Conservation (phyloP, 2,888 invertebrate genomes). For the Drosophila acutilabella region DNA sequence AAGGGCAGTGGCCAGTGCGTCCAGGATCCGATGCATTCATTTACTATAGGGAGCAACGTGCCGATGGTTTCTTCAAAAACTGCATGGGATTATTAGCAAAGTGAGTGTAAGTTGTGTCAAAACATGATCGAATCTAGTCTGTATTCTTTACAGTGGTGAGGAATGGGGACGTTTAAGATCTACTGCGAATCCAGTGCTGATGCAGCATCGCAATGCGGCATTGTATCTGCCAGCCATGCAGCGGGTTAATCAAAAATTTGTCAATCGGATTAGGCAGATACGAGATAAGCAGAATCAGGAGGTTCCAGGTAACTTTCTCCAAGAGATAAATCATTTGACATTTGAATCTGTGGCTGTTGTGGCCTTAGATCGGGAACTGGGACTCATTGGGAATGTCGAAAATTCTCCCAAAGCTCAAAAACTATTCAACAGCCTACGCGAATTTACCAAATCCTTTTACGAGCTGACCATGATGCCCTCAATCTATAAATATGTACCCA, state of each 20-base stretch:
- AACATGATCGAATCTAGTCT: constrained; percentile 27
- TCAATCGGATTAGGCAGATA: constrained; percentile 53
- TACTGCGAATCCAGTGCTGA: constrained; percentile 88
- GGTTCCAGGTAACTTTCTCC: constrained; percentile 85
- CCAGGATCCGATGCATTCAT: constrained; percentile 82
- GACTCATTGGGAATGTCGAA: constrained; percentile 46
- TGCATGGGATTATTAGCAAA: constrained; percentile 36
- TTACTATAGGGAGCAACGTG: constrained; percentile 81
- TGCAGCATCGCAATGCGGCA: constrained; percentile 87
- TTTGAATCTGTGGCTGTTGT: constrained; percentile 86
- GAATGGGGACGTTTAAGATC: constrained; percentile 88
- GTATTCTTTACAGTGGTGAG: constrained; percentile 85
- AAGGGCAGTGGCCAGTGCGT: constrained; percentile 85
- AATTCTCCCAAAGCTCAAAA: constrained; percentile 38
- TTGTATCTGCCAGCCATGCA: constrained; percentile 86
- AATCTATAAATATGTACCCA: constrained; percentile 68
- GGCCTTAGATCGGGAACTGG: constrained; percentile 84
- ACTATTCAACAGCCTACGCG: constrained; percentile 55
- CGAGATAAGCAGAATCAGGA: constrained; percentile 55
- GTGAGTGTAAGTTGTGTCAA: constrained; percentile 14
- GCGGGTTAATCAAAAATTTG: constrained; percentile 85
- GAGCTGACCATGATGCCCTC: constrained; percentile 73
- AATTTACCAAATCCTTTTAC: constrained; percentile 43
- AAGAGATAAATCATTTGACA: constrained; percentile 86
- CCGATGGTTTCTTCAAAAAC: constrained; percentile 48